Percentiles rank a stretch among this genome's conserved stretches.
phyloP scores from a whole-genome alignment of 2,113 vertebrate genomes.

The Nannospalax galili region DNA sequence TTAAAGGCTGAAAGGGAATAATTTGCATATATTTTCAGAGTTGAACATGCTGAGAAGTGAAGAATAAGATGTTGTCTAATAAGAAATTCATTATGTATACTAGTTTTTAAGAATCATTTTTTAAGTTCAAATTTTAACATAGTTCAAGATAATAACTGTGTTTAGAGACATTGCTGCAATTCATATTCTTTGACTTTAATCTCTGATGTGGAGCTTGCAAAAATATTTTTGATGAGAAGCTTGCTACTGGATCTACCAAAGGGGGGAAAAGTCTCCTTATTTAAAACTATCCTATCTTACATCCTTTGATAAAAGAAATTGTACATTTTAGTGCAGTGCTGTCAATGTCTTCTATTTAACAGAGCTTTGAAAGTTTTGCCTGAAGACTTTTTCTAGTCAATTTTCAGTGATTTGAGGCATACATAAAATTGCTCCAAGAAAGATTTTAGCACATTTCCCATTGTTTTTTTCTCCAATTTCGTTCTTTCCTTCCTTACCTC shows the following conservation, averaged over 20 bases:
- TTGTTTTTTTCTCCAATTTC: neutral
- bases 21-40: conserved; percentile 83
- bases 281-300: conserved; percentile 7
- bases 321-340: neutral
- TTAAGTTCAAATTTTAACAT: conserved; percentile 34
- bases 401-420: conserved; percentile 38
- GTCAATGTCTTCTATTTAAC: neutral
- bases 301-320: neutral
- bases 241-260: neutral
- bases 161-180: neutral
- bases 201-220: neutral
- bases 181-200: neutral
- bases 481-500: neutral
- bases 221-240: conserved; percentile 37
- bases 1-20: conserved; percentile 79
- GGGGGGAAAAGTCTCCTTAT: neutral
- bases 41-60: conserved; percentile 61
- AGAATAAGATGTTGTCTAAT: conserved; percentile 54
- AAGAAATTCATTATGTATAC: conserved; percentile 12
- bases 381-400: neutral
- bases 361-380: conserved; percentile 20
- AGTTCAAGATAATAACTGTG: conserved; percentile 34
- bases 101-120: conserved; percentile 34
- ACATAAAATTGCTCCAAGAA: neutral
- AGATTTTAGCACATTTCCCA: neutral